Base-by-base conservation (phyloP, 1,140 invertebrate genomes). In the Bombyx mandarina region DNA sequence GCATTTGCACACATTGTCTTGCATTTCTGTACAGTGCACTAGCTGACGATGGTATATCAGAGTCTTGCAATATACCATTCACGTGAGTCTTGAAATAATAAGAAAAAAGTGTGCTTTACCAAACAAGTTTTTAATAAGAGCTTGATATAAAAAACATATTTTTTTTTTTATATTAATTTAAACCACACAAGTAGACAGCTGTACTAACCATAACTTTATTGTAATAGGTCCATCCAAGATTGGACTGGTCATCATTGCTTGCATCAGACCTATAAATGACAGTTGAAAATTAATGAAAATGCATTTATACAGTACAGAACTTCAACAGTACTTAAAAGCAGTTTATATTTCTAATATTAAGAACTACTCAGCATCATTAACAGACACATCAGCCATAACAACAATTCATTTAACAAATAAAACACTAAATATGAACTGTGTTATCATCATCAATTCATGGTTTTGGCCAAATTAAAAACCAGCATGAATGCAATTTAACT, bases 161-260 rank as follows among this genome's bases (percentile, higher is more conserved):
- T 18, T 18, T 18, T 18, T 18, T 18, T 18, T 18, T 18, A 18
- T 18, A 18, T 18, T 18, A 18, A 18, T 18, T 18, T 18, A 18
- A 60, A 51, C 22, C 46, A 61, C 7, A 12, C 47, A 48, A 52
- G 51, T 56, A 54, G 12, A 12, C n/a, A 46, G 44, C 4, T 51
- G n/a, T 45, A 63, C 67, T 77, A 77, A 90, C 89, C 89, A 93
- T 89, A 52, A 92, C 88, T 81, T 93, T 92, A 66, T 92, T 91
- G 58, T 92, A 93, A 73, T 93, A 90, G 2, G 91, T 92, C 89
- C 91, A 91, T 56, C 91, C 91, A 61, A 92, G 82, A 79, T 91
- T 89, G 8, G 90, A 89, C 48, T 88, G 88, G 75, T 75, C 85
- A 61, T 82, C 77, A 58, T 73, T 80, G 46, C 77, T 77, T 18